Evolutionary conservation across 2,797 vertebrate genomes (phyloP).

Genomic region (Eutrigla gurnardus): DNA sequence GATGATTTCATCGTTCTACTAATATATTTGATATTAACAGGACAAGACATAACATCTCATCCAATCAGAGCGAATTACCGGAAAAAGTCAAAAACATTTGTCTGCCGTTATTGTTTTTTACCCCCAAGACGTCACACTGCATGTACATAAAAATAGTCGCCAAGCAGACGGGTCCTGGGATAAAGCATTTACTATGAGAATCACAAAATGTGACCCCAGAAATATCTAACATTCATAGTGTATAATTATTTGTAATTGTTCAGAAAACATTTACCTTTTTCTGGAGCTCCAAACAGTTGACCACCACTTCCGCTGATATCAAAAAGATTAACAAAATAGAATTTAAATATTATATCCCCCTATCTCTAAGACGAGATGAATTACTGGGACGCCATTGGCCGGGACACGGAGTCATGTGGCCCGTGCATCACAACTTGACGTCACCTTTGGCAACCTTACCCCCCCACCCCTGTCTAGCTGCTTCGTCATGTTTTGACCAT

Average conservation of each 20-base stretch:
- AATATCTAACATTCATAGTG: not conserved
- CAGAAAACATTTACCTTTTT: conserved; percentile 74
- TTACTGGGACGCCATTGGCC: conserved; percentile 86
- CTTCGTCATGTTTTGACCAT: conserved; percentile 71
- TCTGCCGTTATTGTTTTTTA: not conserved
- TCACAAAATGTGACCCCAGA: not conserved
- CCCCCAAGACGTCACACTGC: conserved; percentile 2
- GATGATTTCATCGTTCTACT: not conserved
- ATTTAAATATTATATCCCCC: conserved; percentile 70
- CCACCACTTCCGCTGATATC: conserved; percentile 80
- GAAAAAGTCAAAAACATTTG: conserved; percentile 22
- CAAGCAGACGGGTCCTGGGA: conserved; percentile 1
- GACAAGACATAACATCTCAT: not conserved
- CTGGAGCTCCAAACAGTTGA: conserved; percentile 80
- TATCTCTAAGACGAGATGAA: conserved; percentile 62
- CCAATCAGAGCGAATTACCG: conserved; percentile 11
- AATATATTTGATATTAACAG: not conserved
- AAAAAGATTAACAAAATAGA: conserved; percentile 78
- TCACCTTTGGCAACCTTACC: conserved; percentile 70
- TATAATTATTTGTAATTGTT: conserved; percentile 3
- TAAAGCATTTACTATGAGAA: not conserved
- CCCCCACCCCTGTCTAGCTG: conserved; percentile 58
- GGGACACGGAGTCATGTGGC: conserved; percentile 85
- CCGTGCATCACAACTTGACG: conserved; percentile 83
- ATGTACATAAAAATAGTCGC: conserved; percentile 27